phyloP scores from a whole-genome alignment of 2,797 vertebrate genomes.

The Pangasius mekongensis region DNA sequence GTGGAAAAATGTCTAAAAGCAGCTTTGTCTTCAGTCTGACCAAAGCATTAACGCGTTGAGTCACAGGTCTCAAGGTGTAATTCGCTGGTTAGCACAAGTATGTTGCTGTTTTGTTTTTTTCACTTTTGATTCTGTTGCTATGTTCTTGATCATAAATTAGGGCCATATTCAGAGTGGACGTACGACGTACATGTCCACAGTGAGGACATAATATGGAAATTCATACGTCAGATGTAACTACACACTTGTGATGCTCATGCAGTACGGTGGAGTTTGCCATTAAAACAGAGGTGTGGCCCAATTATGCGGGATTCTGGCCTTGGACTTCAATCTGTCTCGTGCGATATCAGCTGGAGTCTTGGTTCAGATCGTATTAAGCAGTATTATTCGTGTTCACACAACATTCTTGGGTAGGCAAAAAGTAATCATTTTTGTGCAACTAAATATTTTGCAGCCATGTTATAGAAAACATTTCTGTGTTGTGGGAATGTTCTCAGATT shows the following conservation, averaged over 20 bases:
- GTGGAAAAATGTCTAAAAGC: slow-evolving; percentile 59
- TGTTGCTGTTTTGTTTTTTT: background rate
- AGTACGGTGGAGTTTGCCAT: background rate
- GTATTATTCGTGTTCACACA: background rate
- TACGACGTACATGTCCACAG: background rate
- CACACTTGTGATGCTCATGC: background rate
- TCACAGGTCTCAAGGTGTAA: background rate
- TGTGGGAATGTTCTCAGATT: background rate
- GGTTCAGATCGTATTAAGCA: background rate
- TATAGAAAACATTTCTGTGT: background rate
- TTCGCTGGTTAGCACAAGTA: background rate
- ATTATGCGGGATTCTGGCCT: background rate
- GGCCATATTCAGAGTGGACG: background rate
- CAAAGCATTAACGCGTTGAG: slow-evolving; percentile 29
- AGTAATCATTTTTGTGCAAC: background rate
- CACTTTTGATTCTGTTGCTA: background rate
- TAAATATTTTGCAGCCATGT: background rate
- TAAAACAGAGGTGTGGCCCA: background rate
- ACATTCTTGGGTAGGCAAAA: background rate
- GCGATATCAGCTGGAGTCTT: background rate
- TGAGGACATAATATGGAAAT: background rate
- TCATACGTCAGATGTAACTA: background rate
- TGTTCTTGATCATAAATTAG: background rate
- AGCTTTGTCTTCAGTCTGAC: slow-evolving; percentile 19
- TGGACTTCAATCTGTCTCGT: background rate